phyloP scores from a whole-genome alignment of 2,113 vertebrate genomes.

The Dunckerocampus dactyliophorus region DNA sequence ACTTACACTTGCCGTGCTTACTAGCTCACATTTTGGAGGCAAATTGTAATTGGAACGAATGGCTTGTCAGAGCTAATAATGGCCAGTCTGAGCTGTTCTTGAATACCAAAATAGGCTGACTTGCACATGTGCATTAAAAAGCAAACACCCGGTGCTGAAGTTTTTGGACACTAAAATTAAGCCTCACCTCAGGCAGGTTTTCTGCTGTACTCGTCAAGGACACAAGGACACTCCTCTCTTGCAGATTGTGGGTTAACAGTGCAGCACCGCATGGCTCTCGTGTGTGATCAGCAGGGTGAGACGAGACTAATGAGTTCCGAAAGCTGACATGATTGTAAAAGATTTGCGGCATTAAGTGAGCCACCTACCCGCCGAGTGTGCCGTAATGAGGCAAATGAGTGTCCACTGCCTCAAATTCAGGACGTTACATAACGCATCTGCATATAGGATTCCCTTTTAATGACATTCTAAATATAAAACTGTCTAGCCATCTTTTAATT shows the following conservation, averaged over 20 bases:
- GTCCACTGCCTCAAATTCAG: neutral
- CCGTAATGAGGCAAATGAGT: slow-evolving; percentile 23
- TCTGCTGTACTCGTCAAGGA: neutral
- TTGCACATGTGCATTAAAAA: slow-evolving; percentile 35
- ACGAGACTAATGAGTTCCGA: slow-evolving; percentile 57
- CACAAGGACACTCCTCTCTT: slow-evolving; percentile 13
- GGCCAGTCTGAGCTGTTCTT: slow-evolving; percentile 39
- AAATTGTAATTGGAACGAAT: slow-evolving; percentile 73
- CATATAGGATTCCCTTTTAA: neutral
- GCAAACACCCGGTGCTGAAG: slow-evolving; percentile 21
- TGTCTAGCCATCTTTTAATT: neutral
- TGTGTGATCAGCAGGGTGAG: slow-evolving; percentile 56
- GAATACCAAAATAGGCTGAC: slow-evolving; percentile 45
- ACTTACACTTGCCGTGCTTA: slow-evolving; percentile 58
- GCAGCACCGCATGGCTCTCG: neutral
- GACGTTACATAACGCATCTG: neutral
- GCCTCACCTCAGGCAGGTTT: neutral
- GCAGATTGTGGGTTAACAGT: slow-evolving; percentile 40
- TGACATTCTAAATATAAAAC: too few relatives aligned
- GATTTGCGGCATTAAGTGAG: slow-evolving; percentile 37
- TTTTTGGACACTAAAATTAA: slow-evolving; percentile 7
- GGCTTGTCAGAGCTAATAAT: slow-evolving; percentile 70
- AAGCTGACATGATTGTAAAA: slow-evolving; percentile 32
- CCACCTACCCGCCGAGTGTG: slow-evolving; percentile 24
- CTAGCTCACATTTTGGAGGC: slow-evolving; percentile 48